Base-by-base conservation (phyloP, 2,888 invertebrate genomes). In the Melieria crassipennis region DNA sequence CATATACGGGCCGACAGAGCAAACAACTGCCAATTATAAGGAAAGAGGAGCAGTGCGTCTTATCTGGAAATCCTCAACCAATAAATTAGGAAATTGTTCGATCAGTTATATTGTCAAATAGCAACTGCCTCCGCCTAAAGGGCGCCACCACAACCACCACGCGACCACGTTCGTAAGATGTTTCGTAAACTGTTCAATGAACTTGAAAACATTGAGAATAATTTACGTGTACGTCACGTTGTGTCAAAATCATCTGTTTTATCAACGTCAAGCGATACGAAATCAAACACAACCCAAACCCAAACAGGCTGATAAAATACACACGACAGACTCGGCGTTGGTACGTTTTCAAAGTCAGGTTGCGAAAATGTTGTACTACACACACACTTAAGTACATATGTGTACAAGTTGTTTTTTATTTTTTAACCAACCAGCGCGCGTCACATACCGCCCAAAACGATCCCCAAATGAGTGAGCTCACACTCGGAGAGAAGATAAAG, bases 321-420 rank as follows among this genome's bases (percentile, higher is more conserved):
- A 58, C 30, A 30, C 30, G 30, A 2, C 30, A 30, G 50, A 45
- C 50, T 52, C 58, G 48, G 45, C 50, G 50, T 69, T 68, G 63
- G 67, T 74, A 74, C 70, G 65, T 75, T 76, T 73, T 75, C 76
- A 76, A 76, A 73, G 75, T 73, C 76, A 75, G 69, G 64, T 75
- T 76, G 72, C 73, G 76, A 73, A 74, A 75, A 74, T 65, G 9
- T 70, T 70, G n/a, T n/a, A 55, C 57, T 63, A 13, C 62, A 50
- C 50, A 50, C 50, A 50, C 1, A 50, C 50, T 10, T 10, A 3
- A 10, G 11, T 50, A 50, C 11, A 50, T 50, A 50, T 50, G 11
- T 11, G 11, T 50, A 50, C 11, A 50, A 10, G 9, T 50, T 50
- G 50, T 50, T 2, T 50, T 11, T 10, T 11, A 11, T 10, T 50